Evolutionary conservation across 2,888 invertebrate genomes (phyloP), one percentile per base, ranked within the genome.

Genomic region (Actias luna): DNA sequence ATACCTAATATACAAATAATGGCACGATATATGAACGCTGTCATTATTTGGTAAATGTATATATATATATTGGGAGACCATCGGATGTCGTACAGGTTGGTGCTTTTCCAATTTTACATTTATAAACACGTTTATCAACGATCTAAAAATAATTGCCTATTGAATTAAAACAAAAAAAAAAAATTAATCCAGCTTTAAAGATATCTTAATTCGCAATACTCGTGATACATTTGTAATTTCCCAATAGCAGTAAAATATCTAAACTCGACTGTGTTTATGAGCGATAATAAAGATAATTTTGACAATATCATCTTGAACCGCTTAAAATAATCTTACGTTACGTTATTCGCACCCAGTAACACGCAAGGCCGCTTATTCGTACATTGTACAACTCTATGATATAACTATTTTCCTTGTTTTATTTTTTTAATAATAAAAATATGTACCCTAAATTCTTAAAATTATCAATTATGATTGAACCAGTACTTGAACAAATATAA

Each of bases 221-320:
- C 29, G 58, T 35, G 57, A 58, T 35, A 59, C 25, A 57, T 58
- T 59, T 29, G 55, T 55, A 29, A 55, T 55, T 55, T 55, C 55
- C 55, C 55, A 55, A 55, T 29, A 31, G 59, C 35, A 36, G 46
- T 42, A n/a, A 58, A 58, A 58, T 58, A 58, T 58, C 46, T 36
- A 35, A 46, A 58, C 42, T 58, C 52, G 39, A 59, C 29, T 55
- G 59, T 63, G 59, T 62, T 52, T 50, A 42, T 16, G 52, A 36
- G 59, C 33, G 62, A 64, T 64, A 64, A 57, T 57, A n/a, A 25
- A 60, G 64, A 70, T 70, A 68, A 63, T 58, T 12, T 18, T 70
- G 67, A 70, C 67, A 66, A 63, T 66, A 67, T 64, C 64, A 52
- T 25, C 59, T 52, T 25, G 36, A 52, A 59, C 61, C 63, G 33